Base-by-base conservation (phyloP, 2,113 vertebrate species). In the Hippolais icterina region DNA sequence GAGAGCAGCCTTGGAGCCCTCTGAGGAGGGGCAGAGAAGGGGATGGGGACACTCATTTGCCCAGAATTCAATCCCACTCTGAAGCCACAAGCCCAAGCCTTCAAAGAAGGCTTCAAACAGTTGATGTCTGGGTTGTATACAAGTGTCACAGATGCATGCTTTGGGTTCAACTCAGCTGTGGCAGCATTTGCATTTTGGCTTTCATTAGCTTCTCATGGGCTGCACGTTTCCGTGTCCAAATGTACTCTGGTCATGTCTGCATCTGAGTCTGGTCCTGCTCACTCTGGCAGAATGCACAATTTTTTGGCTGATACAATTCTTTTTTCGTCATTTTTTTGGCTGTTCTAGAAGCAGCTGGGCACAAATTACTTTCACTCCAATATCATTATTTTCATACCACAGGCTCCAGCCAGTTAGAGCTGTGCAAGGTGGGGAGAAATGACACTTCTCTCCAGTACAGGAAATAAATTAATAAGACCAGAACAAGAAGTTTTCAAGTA, bases 271-370 rank as follows among this genome's bases (percentile, higher is more conserved):
- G 41, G 29, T 79, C 76, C 56, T 75, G 60, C 57, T 85, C 56
- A 1, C 75, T 44, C 49, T 69, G 44, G 65, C 41, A 85, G 70
- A 78, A 69, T 5, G 16, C 16, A 52, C 11, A 0, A 0, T 42
- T 39, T 80, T 59, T 64, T 72, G 54, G 41, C 24, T 49, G 69
- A 18, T 65, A 21, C 14, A 5, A 15, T 5, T 56, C 56, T 76
- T 49, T 52, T 13, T 14, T 21, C 5, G 5, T 52, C 37, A 20
- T 39, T 79, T 53, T 53, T 60, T 50, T 49, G 18, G 41, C 59
- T 56, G 23, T 77, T 64, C 29, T 47, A 60, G 77, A 84, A 84
- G 82, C 85, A 93, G 78, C 74, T 92, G 74, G 64, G n/a, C 89
- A 83, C 50, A 82, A 82, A 92, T 74, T 6, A n/a, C 56, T 90